phyloP scores from a whole-genome alignment of 2,888 invertebrate species.

The Marronus borbonicus region DNA sequence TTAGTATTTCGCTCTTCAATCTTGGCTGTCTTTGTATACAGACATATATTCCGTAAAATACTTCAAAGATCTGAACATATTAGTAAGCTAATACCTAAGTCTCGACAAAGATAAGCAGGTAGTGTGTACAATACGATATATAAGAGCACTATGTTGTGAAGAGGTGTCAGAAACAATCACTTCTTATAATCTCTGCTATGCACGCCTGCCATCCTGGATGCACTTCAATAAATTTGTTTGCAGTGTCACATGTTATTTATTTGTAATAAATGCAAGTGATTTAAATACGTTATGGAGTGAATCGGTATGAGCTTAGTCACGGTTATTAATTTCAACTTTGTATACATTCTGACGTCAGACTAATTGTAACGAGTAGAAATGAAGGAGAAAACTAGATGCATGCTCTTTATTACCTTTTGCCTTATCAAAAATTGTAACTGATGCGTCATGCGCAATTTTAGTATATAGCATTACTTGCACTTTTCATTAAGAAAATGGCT shows the following conservation, averaged over 20 bases:
- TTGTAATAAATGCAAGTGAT: background rate
- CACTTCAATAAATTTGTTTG: background rate
- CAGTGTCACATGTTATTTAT: background rate
- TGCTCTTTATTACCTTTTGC: background rate
- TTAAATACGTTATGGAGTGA: background rate
- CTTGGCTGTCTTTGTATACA: too few relatives aligned
- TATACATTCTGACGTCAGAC: slow-evolving; percentile 10
- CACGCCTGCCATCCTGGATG: background rate
- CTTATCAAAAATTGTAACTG: slow-evolving; percentile 17
- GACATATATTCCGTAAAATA: too few relatives aligned
- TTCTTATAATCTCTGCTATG: background rate
- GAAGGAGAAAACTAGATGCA: slow-evolving; percentile 7
- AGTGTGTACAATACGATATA: background rate
- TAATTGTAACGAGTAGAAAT: slow-evolving; percentile 18
- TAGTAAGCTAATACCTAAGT: too few relatives aligned
- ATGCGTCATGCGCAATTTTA: slow-evolving; percentile 2
- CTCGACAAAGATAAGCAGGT: too few relatives aligned
- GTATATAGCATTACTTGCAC: slow-evolving; percentile 10
- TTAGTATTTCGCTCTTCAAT: too few relatives aligned
- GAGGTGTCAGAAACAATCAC: background rate
- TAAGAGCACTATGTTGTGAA: background rate
- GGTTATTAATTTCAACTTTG: slow-evolving; percentile 17
- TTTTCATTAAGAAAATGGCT: slow-evolving; percentile 1
- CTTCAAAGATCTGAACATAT: too few relatives aligned
- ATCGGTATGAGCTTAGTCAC: slow-evolving; percentile 20